phyloP scores from a whole-genome alignment of 2,888 invertebrate species.

The Eugnorisma glareosa region DNA sequence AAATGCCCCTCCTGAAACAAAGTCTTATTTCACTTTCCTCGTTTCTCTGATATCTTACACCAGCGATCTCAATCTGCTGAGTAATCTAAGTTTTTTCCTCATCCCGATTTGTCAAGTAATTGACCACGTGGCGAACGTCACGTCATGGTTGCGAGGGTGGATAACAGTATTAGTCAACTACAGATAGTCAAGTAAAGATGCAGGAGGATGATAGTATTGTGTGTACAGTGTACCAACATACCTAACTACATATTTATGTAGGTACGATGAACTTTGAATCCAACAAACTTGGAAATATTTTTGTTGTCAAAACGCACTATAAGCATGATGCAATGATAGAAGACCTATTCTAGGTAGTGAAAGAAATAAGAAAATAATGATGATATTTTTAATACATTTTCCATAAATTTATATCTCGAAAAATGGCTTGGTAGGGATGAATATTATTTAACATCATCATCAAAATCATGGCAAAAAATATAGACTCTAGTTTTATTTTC shows the following conservation, averaged over 20 bases:
- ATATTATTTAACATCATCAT: neutral
- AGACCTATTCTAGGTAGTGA: neutral
- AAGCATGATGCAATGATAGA: neutral
- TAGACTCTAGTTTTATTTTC: neutral
- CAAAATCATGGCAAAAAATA: neutral
- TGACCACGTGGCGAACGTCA: slow-evolving; percentile 19
- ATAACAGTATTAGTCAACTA: slow-evolving; percentile 3
- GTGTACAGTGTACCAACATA: neutral
- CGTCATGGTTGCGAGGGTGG: neutral
- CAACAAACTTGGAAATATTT: neutral
- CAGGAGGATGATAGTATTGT: neutral
- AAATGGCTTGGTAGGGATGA: neutral
- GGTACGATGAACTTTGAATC: neutral
- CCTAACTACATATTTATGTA: neutral
- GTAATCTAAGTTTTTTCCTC: slow-evolving; percentile 38
- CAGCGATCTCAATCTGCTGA: slow-evolving; percentile 33
- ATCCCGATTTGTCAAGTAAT: slow-evolving; percentile 43
- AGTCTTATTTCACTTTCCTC: slow-evolving; percentile 5
- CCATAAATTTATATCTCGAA: neutral
- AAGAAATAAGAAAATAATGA: neutral
- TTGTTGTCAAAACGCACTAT: neutral
- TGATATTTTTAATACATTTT: neutral
- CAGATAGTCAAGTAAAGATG: neutral
- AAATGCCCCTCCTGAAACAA: neutral
- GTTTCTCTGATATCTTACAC: slow-evolving; percentile 25